Base-by-base conservation (phyloP, 2,113 vertebrate genomes). In the Myiagra hebetior region DNA sequence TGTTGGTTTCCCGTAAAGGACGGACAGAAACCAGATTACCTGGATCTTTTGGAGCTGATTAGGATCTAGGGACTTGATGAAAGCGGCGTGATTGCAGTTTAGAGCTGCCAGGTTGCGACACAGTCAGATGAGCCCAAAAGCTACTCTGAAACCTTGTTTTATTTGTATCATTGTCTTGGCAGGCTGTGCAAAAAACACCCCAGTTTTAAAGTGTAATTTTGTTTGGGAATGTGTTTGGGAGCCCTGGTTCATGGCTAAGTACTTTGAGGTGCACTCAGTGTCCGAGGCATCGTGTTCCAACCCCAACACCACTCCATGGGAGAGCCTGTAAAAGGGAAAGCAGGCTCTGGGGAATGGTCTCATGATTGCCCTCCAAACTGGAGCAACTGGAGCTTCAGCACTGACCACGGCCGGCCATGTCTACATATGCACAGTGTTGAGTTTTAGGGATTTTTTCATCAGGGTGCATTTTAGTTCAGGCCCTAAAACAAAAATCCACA, bases 181-280 rank as follows among this genome's bases (percentile, higher is more conserved):
- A 62, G 55, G 31, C 26, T 68, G 44, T 30, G 14, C 22, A 52
- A 68, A 18, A 30, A 28, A 31, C 1, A 11, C 6, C 16, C 4
- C 1, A 3, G 2, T 50, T 78, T 82, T 37, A 30, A 85, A 87
- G 15, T 2, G 1, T 7, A 6, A 27, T 22, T 78, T 33, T 74
- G 4, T 46, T 63, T 27, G 35, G 28, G 28, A 37, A 18, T 22
- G 27, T 41, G 19, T 73, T 16, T 93, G 11, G 31, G 59, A 73
- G 26, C 8, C 11, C 67, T 69, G 0, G 0, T 12, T 73, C 10
- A 2, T 5, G 8, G 30, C n/a, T 15, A 0, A 3, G 5, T 21
- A 11, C 14, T 68, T 33, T 50, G 28, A 30, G 21, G 16, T 4
- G 64, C 5, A 5, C 7, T n/a, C 41, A 4, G 13, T 15, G 14